Base-by-base conservation (phyloP, 2,888 invertebrate genomes). In the Notodonta dromedarius region DNA sequence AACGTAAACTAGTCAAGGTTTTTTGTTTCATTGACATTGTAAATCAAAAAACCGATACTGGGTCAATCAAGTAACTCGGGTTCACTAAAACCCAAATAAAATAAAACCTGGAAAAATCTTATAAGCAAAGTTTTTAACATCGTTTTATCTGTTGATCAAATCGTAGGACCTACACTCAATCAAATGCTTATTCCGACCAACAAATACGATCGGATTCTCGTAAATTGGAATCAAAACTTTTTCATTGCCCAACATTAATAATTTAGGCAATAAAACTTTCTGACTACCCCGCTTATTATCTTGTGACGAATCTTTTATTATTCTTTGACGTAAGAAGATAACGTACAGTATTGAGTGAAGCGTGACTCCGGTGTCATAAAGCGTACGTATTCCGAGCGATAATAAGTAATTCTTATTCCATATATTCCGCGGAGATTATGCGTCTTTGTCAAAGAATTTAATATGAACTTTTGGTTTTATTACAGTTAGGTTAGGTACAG, bases 201-300 rank as follows among this genome's bases (percentile, higher is more conserved):
- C 56, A 59, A 70, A 69, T 59, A 66, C 62, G 67, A 70, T 73
- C 66, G 68, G 62, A 69, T 56, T 59, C 56, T 64, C 62, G 68
- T 73, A 68, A 73, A 64, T 73, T 67, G 56, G 57, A 65, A 58
- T 65, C 46, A 57, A 65, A 73, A 73, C 65, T 73, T 74, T 70
- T 71, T 70, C 66, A 74, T 64, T 62, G 63, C 59, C 60, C 24
- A 57, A 58, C 65, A 69, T 72, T 68, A 70, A 70, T 71, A 69
- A 63, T 62, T 61, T 58, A 56, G 50, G 55, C 65, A 62, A 51
- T 67, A 71, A 74, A 74, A 70, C 69, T 57, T 61, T 58, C 14
- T 65, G 67, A 66, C 65, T 62, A 69, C 64, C 61, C 61, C 42
- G 32, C 56, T 56, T 56, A 56, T 56, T 56, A 56, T 56, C 56